Conservation (phyloP, 2,888 invertebrate species). For the Pandemis cinnamomeana region DNA sequence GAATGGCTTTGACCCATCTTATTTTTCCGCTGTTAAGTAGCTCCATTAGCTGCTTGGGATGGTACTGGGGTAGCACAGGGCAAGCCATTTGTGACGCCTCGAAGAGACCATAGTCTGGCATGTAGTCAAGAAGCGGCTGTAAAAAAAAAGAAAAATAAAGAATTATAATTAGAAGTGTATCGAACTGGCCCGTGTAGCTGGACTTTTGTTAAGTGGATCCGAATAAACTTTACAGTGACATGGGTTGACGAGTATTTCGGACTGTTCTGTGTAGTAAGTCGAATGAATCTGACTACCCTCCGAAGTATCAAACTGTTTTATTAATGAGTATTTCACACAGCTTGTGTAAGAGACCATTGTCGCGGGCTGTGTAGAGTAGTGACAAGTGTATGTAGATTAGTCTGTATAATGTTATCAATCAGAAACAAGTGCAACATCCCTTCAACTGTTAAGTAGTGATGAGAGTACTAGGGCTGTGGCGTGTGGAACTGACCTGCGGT, state of each 20-base stretch:
- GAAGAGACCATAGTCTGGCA: conserved; percentile 97
- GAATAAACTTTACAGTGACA: not conserved
- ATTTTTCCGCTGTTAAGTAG: conserved; percentile 99
- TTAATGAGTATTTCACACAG: no score
- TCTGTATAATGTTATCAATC: no score
- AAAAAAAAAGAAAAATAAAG: conserved; percentile 24
- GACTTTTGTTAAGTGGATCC: no score
- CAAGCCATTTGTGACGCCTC: conserved; percentile 99
- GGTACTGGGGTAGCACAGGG: conserved; percentile 99
- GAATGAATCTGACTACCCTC: no score
- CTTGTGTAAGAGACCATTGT: no score
- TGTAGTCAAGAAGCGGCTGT: conserved; percentile 88
- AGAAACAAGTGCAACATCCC: no score
- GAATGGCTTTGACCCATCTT: conserved; percentile 98
- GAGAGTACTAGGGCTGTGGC: not conserved
- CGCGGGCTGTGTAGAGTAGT: no score
- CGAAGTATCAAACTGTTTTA: no score
- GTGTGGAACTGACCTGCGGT: conserved; percentile 63
- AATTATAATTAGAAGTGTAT: not conserved
- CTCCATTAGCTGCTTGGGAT: conserved; percentile 99
- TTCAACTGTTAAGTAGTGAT: not conserved
- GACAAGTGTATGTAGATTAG: no score
- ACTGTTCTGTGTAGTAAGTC: not conserved
- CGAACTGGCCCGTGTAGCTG: not conserved
- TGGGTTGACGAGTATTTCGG: not conserved